Evolutionary conservation across 2,797 vertebrate species (phyloP).

Genomic region (Pseudochromis fuscus): DNA sequence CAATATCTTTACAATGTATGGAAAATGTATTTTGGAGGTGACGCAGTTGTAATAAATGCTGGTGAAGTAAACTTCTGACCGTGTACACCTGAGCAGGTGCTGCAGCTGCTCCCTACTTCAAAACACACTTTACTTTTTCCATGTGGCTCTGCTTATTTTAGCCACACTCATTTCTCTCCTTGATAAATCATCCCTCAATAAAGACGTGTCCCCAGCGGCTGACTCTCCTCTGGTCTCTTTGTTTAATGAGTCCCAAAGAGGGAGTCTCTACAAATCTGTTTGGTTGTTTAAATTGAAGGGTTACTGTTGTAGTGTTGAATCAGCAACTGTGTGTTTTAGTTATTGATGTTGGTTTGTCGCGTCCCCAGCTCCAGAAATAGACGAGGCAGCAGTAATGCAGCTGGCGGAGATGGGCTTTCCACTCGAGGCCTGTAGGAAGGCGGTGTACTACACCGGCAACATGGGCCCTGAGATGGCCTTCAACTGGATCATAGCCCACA

Average conservation of each 20-base stretch:
- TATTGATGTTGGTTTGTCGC: slow-evolving; percentile 57
- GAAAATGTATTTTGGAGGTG: slow-evolving; percentile 46
- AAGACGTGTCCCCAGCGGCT: slow-evolving; percentile 47
- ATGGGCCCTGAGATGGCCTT: slow-evolving; percentile 98
- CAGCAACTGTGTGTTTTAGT: slow-evolving; percentile 57
- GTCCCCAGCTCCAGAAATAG: slow-evolving; percentile 93
- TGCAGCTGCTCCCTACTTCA: slow-evolving; percentile 56
- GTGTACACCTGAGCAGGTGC: slow-evolving; percentile 64
- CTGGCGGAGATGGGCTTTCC: slow-evolving; percentile 99
- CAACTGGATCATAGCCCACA: slow-evolving; percentile 99
- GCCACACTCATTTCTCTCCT: slow-evolving; percentile 51
- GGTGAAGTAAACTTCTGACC: slow-evolving; percentile 23
- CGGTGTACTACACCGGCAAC: slow-evolving; percentile 98
- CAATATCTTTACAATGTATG: slow-evolving; percentile 26
- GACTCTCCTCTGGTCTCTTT: slow-evolving; percentile 51
- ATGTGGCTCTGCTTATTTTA: slow-evolving; percentile 49
- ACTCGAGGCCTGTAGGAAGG: slow-evolving; percentile 96
- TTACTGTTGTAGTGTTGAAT: slow-evolving; percentile 57
- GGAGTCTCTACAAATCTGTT: slow-evolving; percentile 39
- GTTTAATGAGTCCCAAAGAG: slow-evolving; percentile 80
- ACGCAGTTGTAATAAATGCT: slow-evolving; percentile 57
- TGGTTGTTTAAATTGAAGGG: slow-evolving; percentile 45
- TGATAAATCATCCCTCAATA: slow-evolving; percentile 68
- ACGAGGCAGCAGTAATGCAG: slow-evolving; percentile 96
- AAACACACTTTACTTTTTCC: slow-evolving; percentile 54